Conservation (phyloP, 2,888 invertebrate genomes). For the Aporophyla nigra region DNA sequence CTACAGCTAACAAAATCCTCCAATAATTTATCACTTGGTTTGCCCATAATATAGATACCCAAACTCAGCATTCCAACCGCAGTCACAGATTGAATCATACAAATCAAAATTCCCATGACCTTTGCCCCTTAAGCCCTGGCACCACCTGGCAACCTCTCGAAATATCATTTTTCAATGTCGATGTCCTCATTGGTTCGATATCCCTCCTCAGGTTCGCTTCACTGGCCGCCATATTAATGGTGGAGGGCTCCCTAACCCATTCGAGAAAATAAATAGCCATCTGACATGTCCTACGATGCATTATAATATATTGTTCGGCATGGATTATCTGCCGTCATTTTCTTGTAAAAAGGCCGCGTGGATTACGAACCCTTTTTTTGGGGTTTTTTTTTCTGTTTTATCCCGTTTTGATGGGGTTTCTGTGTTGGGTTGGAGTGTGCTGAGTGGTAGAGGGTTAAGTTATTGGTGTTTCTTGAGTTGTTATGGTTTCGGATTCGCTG, state of each 20-base stretch:
- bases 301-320: constrained; percentile 85
- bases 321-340: constrained; percentile 81
- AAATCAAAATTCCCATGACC: constrained; percentile 53
- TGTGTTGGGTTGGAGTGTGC: constrained; percentile 46
- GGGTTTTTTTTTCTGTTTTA: constrained; percentile 53
- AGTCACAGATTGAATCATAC: constrained; percentile 40
- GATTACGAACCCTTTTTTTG: constrained; percentile 63
- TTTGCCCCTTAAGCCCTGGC: constrained; percentile 30
- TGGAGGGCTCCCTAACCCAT: constrained; percentile 77
- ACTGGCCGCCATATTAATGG: constrained; percentile 88
- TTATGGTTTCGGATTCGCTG: constrained; percentile 22
- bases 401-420: constrained; percentile 59
- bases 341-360: constrained; percentile 70
- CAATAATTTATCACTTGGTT: neutral
- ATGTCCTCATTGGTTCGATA: constrained; percentile 78
- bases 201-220: constrained; percentile 81
- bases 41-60: neutral
- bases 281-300: constrained; percentile 86
- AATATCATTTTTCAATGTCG: constrained; percentile 87
- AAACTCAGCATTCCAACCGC: neutral
- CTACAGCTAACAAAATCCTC: neutral
- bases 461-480: constrained; percentile 33
- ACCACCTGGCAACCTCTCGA: constrained; percentile 75
- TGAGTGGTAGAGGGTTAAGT: constrained; percentile 36
- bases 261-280: constrained; percentile 86